A percentile compares a stretch with the other conserved stretches of the same genome.
Conservation (phyloP, 2,888 invertebrate species). For the Scaptomyza polygonia region DNA sequence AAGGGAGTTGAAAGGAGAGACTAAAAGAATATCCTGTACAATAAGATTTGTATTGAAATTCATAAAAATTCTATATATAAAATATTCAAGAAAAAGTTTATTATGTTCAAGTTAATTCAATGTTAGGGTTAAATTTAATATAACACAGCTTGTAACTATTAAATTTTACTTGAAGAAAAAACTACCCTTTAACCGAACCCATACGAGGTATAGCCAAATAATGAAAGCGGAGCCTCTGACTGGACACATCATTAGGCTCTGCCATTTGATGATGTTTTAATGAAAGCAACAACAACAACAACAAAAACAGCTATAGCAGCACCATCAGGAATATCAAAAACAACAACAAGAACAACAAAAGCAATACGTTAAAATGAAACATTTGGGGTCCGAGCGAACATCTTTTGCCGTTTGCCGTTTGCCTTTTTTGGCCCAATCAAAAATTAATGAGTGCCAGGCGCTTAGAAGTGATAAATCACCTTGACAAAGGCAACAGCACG, state of each 20-base stretch:
- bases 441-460: conserved; percentile 82
- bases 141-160: too few species aligned
- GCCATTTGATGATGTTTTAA: conserved; percentile 77
- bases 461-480: conserved; percentile 82
- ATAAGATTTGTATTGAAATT: neutral
- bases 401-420: conserved; percentile 61
- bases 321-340: conserved; percentile 9
- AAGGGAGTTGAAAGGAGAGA: neutral
- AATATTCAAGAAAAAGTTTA: too few species aligned
- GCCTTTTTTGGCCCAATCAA: conserved; percentile 79
- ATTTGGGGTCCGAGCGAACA: conserved; percentile 47
- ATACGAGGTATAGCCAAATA: conserved; percentile 31
- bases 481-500: conserved; percentile 67
- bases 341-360: conserved; percentile 21
- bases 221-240: conserved; percentile 24
- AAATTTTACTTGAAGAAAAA: neutral
- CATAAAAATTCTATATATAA: too few species aligned
- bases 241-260: conserved; percentile 64
- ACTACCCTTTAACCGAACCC: neutral
- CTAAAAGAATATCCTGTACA: neutral
- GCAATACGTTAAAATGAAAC: conserved; percentile 12
- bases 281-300: conserved; percentile 53
- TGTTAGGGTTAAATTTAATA: too few species aligned
- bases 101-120: too few species aligned
- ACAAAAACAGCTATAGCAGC: conserved; percentile 13